Evolutionary conservation across 1,140 invertebrate species (phyloP).

Genomic region (Tigriopus japonicus): DNA sequence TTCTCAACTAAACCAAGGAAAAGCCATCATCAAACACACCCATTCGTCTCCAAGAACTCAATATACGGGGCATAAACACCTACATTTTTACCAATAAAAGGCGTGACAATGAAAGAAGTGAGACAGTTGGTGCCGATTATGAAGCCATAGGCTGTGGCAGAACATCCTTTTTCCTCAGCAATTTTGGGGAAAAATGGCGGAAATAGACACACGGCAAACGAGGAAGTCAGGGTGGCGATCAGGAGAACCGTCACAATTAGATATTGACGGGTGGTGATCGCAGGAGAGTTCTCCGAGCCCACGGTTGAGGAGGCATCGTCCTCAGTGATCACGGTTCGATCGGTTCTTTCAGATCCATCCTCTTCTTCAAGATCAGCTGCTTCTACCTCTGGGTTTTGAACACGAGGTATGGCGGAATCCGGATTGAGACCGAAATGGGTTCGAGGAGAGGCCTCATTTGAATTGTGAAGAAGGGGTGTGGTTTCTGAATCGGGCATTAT

Average conservation of each 20-base stretch:
- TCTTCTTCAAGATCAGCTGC: no score
- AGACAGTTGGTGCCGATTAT: conserved; percentile 23
- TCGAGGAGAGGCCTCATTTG: no score
- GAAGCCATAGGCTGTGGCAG: conserved; percentile 21
- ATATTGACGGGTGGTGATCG: conserved; percentile 23
- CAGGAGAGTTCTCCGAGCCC: neutral
- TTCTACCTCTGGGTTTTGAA: no score
- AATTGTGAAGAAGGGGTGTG: no score
- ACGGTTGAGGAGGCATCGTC: no score
- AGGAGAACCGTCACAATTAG: conserved; percentile 18
- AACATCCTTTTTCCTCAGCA: conserved; percentile 21
- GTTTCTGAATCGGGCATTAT: no score
- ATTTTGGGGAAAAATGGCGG: conserved; percentile 22
- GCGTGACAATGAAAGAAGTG: conserved; percentile 22
- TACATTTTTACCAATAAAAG: conserved; percentile 22
- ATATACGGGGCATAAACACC: conserved; percentile 5
- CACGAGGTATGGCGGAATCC: no score
- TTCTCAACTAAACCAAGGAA: conserved; percentile 17
- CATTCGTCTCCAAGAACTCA: neutral
- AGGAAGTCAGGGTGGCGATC: conserved; percentile 19
- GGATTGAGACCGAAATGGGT: no score
- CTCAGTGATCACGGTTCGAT: no score
- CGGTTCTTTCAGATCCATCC: no score
- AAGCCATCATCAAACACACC: neutral
- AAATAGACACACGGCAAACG: conserved; percentile 22